Base-by-base conservation (phyloP, 2,888 invertebrate genomes). In the Acanthococcus lagerstroemiae region DNA sequence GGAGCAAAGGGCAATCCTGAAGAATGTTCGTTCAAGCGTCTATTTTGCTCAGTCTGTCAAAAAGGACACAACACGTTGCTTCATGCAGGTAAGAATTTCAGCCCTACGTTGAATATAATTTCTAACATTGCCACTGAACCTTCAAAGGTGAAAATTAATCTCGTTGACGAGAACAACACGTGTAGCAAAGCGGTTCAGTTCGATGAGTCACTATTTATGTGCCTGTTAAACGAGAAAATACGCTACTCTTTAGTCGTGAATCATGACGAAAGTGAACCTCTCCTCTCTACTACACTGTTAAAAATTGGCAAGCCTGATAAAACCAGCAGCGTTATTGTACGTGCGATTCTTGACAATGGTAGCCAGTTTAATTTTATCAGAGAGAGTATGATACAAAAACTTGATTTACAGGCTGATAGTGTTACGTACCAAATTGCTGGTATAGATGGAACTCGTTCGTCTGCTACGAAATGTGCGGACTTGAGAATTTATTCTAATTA, bases 341-440 rank as follows among this genome's bases (percentile, higher is more conserved):
- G 24, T 4, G 9, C 54, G 5, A 7, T 54, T 7, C 19, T 54
- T 4, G 54, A 19, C 24, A 5, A 15, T 6, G 54, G 54, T 9
- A 54, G 54, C 19, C 54, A 54, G 7, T 54, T 54, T 24, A 54
- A 54, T 54, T 54, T 54, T n/a, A 54, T 54, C 7, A 54, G 21
- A 9, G 7, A 15, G 4, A 54, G 19, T 6, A 6, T 54, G 7
- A 22, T n/a, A 5, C 4, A 17, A 24, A 7, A 22, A 17, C 22
- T 54, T 21, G 6, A 54, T 21, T 54, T 54, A 24, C 6, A 24
- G 6, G 9, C 22, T 22, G 22, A 7, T n/a, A 5, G 19, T 54
- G 7, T 22, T 9, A 19, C 19, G 7, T 24, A 22, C 24, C 7
- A 9, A 5, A 54, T 54, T 54, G 7, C 4, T 19, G 21, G 54